These are phyloP conservation scores for Lasioglossum morio DNA, from an alignment of 2,888 invertebrate genomes.

Conservation along the genomic window DNA sequence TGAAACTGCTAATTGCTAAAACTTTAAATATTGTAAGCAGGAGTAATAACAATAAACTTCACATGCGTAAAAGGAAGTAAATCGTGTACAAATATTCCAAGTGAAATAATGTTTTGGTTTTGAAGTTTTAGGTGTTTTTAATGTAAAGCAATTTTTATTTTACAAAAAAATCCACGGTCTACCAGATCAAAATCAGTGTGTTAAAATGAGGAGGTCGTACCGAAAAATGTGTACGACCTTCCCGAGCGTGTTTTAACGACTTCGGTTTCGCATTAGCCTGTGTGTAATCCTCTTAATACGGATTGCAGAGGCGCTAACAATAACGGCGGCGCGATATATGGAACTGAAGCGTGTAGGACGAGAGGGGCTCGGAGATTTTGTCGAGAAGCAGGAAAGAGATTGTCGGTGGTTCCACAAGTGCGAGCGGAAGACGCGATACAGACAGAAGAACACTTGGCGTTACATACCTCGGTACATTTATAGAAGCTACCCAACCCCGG, in stretches of 20 bases:
- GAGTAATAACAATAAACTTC: too few species aligned
- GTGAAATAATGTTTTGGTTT: too few species aligned
- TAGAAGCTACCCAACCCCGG: conserved; percentile 42
- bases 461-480: conserved; percentile 53
- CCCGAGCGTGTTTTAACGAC: background rate
- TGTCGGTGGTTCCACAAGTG: conserved; percentile 31
- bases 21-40: too few species aligned
- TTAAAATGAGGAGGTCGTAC: background rate
- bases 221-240: background rate
- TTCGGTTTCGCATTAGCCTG: background rate
- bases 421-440: conserved; percentile 14
- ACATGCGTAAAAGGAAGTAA: too few species aligned
- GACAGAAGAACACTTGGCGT: conserved; percentile 51
- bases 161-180: too few species aligned
- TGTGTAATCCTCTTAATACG: background rate
- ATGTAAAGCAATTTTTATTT: too few species aligned
- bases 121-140: too few species aligned
- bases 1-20: too few species aligned
- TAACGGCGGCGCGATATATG: background rate
- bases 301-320: background rate
- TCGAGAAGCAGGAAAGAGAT: conserved; percentile 18
- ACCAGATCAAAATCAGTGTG: background rate
- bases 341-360: background rate
- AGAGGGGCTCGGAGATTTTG: background rate
- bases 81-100: too few species aligned